These are phyloP conservation scores for Mus pahari DNA, from an alignment of 2,113 vertebrate species.

Conservation along the genomic window DNA sequence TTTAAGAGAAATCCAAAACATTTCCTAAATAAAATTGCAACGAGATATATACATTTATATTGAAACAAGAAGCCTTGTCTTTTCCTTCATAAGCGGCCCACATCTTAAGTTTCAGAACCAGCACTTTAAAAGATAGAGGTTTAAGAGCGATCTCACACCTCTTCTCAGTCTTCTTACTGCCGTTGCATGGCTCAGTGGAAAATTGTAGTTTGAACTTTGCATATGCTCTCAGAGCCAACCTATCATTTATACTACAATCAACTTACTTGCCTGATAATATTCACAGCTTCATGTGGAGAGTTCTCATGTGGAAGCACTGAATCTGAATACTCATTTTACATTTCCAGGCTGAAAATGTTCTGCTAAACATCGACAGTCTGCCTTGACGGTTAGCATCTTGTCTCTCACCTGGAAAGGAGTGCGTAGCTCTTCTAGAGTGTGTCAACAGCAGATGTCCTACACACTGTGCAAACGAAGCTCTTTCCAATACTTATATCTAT, in stretches of 20 bases:
- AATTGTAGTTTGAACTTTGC: background rate
- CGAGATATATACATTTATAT: background rate
- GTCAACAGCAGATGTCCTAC: constrained; percentile 25
- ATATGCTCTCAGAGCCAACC: background rate
- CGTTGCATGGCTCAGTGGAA: background rate
- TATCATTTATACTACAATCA: background rate
- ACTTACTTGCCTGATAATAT: background rate
- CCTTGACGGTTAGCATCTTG: constrained; percentile 49
- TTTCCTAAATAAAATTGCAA: background rate
- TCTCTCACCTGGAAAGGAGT: constrained; percentile 55
- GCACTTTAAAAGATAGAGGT: background rate
- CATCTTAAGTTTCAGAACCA: background rate
- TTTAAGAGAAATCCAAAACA: background rate
- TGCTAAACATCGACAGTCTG: background rate
- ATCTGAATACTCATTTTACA: background rate
- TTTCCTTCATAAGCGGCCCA: background rate
- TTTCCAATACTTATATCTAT: background rate
- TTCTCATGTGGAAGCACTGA: background rate
- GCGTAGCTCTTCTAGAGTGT: background rate
- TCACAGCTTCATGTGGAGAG: background rate
- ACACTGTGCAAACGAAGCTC: background rate
- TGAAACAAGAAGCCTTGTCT: background rate
- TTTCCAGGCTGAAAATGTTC: background rate
- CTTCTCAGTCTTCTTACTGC: background rate
- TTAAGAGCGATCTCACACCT: rapidly evolving